Evolutionary conservation across 2,113 vertebrate species (phyloP).

Genomic region (Zosterops japonicus): DNA sequence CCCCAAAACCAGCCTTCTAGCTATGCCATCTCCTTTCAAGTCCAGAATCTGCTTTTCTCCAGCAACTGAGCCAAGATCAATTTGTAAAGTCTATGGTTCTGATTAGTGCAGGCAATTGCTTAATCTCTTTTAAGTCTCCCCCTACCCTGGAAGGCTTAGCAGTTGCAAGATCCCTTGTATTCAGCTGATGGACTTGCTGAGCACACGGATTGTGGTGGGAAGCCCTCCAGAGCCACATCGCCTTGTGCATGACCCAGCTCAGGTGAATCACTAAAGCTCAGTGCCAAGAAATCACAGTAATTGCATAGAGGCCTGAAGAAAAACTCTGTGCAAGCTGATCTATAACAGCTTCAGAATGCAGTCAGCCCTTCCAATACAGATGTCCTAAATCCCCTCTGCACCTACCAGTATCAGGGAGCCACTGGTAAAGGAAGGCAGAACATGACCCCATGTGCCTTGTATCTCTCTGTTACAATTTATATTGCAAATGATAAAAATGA

Average conservation of each 20-base stretch:
- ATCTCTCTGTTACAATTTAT: neutral
- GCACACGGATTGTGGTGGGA: neutral
- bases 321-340: neutral
- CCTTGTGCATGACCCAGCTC: neutral
- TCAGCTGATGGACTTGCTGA: neutral
- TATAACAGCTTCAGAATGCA: neutral
- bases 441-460: rapidly evolving
- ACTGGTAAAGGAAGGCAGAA: neutral
- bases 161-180: neutral
- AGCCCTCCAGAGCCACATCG: neutral
- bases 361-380: neutral
- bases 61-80: neutral
- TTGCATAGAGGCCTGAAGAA: neutral
- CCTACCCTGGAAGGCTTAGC: constrained; percentile 14
- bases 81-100: neutral
- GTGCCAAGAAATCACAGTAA: constrained; percentile 31
- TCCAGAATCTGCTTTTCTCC: neutral
- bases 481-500: neutral
- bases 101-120: neutral
- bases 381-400: neutral
- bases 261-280: constrained; percentile 28
- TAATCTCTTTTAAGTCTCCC: neutral
- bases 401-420: rapidly evolving
- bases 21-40: neutral
- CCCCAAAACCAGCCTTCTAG: neutral